Conservation (phyloP, 2,113 vertebrate genomes). For the Oreocharis arfaki region DNA sequence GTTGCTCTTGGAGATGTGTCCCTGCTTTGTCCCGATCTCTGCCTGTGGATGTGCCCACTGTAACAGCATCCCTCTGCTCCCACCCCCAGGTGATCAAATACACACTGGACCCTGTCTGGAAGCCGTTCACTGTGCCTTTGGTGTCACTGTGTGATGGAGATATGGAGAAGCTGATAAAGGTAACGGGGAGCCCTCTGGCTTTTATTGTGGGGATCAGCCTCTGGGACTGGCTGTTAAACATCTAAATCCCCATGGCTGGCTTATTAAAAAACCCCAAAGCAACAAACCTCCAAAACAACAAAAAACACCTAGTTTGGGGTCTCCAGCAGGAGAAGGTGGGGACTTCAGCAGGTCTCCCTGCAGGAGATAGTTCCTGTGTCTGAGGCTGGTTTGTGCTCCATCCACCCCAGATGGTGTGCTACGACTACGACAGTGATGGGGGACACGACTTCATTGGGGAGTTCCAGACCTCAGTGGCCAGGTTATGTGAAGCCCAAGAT, state of each 20-base stretch:
- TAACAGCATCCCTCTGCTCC: neutral
- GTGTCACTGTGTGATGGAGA: constrained; percentile 95
- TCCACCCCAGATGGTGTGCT: constrained; percentile 83
- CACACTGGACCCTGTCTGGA: constrained; percentile 94
- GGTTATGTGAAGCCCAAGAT: constrained; percentile 88
- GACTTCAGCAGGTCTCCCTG: neutral
- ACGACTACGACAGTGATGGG: constrained; percentile 94
- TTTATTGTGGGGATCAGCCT: neutral
- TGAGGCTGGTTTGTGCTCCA: neutral
- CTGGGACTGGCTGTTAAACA: neutral
- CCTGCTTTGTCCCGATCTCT: neutral
- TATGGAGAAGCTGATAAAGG: constrained; percentile 90
- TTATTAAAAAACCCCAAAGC: neutral
- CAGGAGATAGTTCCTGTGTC: rapidly evolving
- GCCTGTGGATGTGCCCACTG: rapidly evolving
- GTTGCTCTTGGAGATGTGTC: rapidly evolving
- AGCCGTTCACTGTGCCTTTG: constrained; percentile 90
- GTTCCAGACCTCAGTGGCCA: constrained; percentile 85
- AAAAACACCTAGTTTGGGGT: neutral
- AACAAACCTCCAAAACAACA: neutral
- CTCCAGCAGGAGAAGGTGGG: neutral
- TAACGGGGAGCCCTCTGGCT: neutral
- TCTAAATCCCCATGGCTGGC: neutral
- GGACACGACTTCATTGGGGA: constrained; percentile 98
- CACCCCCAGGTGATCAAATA: constrained; percentile 90